These are phyloP conservation scores for Mus spretus DNA, from an alignment of 2,797 vertebrate genomes.

Conservation along the genomic window DNA sequence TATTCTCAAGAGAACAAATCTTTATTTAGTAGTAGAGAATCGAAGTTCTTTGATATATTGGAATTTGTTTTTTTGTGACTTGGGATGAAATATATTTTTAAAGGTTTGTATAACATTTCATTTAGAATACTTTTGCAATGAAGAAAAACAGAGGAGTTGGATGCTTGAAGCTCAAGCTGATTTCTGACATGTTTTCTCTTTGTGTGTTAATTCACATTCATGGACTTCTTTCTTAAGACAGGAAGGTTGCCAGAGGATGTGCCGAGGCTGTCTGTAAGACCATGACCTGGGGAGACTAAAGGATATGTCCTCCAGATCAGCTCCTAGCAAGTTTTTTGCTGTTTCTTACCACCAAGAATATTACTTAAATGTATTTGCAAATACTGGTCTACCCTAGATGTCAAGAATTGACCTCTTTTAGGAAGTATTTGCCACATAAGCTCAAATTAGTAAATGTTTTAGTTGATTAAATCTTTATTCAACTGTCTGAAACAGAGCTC, in stretches of 20 bases:
- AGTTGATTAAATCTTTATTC: background rate
- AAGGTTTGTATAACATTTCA: background rate
- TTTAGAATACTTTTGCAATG: conserved; percentile 23
- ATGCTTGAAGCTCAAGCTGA: background rate
- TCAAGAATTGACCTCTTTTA: background rate
- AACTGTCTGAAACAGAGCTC: background rate
- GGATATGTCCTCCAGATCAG: background rate
- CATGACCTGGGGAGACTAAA: background rate
- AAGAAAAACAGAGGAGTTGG: background rate
- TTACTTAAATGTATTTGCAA: conserved; percentile 23
- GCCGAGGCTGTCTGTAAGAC: background rate
- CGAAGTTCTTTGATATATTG: conserved; percentile 28
- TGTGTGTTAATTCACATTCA: background rate
- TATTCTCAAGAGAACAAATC: conserved; percentile 46
- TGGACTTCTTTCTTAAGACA: background rate
- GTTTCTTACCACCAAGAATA: background rate
- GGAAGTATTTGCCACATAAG: conserved; percentile 10
- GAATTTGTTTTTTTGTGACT: background rate
- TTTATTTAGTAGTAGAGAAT: conserved; percentile 54
- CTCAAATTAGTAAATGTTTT: background rate
- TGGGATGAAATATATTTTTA: conserved; percentile 22
- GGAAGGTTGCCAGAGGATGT: background rate
- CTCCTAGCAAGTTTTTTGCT: background rate
- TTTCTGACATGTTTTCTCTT: background rate
- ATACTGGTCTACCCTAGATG: background rate